A percentile compares a stretch with the other conserved stretches of the same genome.
Conservation (phyloP, 2,113 vertebrate species). For the Gracilinanus agilis region DNA sequence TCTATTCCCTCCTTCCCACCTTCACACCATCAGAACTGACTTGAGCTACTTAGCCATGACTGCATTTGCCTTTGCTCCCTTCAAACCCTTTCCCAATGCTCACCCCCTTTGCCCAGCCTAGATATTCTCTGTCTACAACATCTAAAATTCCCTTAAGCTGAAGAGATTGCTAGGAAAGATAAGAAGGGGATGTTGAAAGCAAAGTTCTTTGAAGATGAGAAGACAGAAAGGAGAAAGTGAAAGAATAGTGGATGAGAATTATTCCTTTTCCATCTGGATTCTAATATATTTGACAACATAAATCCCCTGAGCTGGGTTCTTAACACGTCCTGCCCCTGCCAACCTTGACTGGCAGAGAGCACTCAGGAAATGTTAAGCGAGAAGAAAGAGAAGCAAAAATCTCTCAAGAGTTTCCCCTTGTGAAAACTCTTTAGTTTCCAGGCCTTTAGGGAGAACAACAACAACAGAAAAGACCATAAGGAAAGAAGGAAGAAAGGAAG, state of each 20-base stretch:
- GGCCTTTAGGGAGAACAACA: background rate
- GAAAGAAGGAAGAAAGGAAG: too few relatives aligned
- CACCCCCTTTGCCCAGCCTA: background rate
- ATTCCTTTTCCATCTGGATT: background rate
- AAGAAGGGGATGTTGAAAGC: background rate
- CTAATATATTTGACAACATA: slow-evolving; percentile 53
- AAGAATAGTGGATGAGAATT: background rate
- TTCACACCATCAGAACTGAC: background rate
- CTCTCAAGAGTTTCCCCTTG: slow-evolving; percentile 17
- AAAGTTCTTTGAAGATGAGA: background rate
- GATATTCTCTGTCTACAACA: background rate
- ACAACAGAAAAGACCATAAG: too few relatives aligned
- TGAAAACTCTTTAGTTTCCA: slow-evolving; percentile 28
- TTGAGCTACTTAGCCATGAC: background rate
- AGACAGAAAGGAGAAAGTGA: background rate
- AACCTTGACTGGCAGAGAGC: background rate
- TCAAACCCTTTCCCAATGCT: background rate
- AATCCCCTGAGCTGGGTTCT: slow-evolving; percentile 61
- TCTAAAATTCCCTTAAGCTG: background rate
- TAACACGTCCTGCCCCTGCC: slow-evolving; percentile 28
- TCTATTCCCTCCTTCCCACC: background rate
- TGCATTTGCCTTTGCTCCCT: background rate
- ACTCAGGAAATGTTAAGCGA: slow-evolving; percentile 38
- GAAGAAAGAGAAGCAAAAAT: background rate
- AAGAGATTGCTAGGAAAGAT: background rate